Evolutionary conservation across 30 jellyfish, hydroid and myxozoan species (phyloP), one percentile per base, ranked within the genome.

Genomic region (Catostylus mosaicus): DNA sequence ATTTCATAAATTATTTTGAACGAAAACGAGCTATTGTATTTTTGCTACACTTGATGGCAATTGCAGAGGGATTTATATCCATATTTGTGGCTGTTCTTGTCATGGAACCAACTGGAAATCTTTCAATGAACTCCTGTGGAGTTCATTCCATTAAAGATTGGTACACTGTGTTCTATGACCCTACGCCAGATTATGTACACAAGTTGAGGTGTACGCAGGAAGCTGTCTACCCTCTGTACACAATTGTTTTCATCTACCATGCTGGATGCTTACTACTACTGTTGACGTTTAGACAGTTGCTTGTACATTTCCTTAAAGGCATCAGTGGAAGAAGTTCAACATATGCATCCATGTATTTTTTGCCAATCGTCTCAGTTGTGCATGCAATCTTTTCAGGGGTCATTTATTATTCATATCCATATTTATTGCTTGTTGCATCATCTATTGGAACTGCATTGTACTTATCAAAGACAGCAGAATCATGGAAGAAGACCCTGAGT

Each of bases 311-410:
- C 35, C 52, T 80, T 26, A 85, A 73, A 65, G 85, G 56, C 43
- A 74, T 77, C 16, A 63, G 80, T 33, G 89, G 89, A 36, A 74
- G 80, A 36, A 71, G 67, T 51, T 77, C 96, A 20, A 51, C 83
- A n/a, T 91, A 86, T 67, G 96, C 96, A 30, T 71, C 97, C 31
- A 67, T 91, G 82, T 91, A 91, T 66, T 72, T 91, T 29, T 47
- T 91, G 51, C 98, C 98, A 46, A 85, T 91, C 16, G 77, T 91
- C 33, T 73, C 95, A 30, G 91, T 72, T 19, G 40, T 79, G 23
- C 98, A 91, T 78, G 92, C 96, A 32, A 60, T 93, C 19, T 91
- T 91, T 67, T 74, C 98, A 2, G 98, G 98, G n/a, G 78, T 85
- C 11, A 75, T 91, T 20, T 91, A 85, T 73, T 91, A 85, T 66